These are phyloP conservation scores for Lampris incognitus DNA, from an alignment of 2,113 vertebrate genomes.

Conservation along the genomic window DNA sequence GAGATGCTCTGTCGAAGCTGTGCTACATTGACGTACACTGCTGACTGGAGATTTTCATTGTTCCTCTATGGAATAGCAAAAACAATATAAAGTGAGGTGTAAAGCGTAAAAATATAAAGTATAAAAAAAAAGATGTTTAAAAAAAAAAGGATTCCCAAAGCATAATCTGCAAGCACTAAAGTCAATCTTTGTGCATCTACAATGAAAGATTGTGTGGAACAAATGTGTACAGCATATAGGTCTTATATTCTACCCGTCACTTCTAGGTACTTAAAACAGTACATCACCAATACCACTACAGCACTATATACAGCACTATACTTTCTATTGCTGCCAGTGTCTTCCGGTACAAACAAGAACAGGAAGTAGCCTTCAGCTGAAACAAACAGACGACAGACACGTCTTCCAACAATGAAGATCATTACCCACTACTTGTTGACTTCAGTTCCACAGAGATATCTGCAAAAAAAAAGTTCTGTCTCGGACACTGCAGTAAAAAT, in stretches of 20 bases:
- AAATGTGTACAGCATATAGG: background rate
- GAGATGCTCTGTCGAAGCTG: slow-evolving; percentile 74
- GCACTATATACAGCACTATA: background rate
- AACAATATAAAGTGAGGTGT: background rate
- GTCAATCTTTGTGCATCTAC: background rate
- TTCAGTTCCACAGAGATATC: background rate
- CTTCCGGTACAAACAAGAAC: slow-evolving; percentile 47
- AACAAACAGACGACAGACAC: slow-evolving; percentile 19
- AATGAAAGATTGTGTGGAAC: background rate
- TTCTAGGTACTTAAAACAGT: too few relatives aligned
- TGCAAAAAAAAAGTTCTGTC: background rate
- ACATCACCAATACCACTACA: too few relatives aligned
- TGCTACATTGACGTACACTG: slow-evolving; percentile 90
- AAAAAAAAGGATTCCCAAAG: background rate
- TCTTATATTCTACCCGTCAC: too few relatives aligned
- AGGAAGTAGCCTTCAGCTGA: slow-evolving; percentile 59
- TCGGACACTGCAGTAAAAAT: background rate
- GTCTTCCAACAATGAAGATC: background rate
- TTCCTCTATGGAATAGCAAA: slow-evolving; percentile 56
- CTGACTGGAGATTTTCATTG: slow-evolving; percentile 62
- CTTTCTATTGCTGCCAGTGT: slow-evolving; percentile 2
- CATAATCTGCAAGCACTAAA: background rate
- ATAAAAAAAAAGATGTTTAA: background rate
- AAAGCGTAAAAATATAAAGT: background rate
- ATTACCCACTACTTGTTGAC: background rate